Base-by-base conservation (phyloP, 2,888 invertebrate species). In the Folsomia manolachei region DNA sequence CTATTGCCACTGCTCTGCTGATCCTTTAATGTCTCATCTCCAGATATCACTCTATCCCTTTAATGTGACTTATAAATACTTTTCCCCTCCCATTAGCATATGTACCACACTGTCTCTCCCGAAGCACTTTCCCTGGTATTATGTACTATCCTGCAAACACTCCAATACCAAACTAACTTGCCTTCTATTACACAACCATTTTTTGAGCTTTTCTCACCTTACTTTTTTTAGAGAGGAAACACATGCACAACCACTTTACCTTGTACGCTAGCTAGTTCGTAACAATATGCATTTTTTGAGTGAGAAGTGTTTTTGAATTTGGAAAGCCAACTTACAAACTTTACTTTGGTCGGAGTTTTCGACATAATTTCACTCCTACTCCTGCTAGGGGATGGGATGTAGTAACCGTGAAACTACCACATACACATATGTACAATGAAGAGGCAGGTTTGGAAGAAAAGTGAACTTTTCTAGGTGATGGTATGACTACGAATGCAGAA, bases 11-110 rank as follows among this genome's bases (percentile, higher is more conserved):
- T 72, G 62, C 51, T 71, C 72, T 69, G 69, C 69, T 74, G 74
- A 76, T 76, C 74, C 71, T 69, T 71, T 69, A 73, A 73, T 70
- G 69, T 69, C 75, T 70, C 71, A 71, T 75, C 71, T 52, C 69
- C 64, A 56, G 18, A 39, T 66, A 56, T 72, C 67, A 61, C 26
- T 64, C 62, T 61, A 27, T 72, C 62, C 64, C 69, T 69, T 69
- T 69, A 69, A 72, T 72, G 69, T 72, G 64, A 63, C 72, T 72
- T 72, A 27, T 27, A 52, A 63, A 39, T 66, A 66, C 69, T 72
- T 71, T 63, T 39, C 53, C 39, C 60, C 53, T 62, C 51, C 64
- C 60, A 60, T 65, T 61, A 61, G 39, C 71, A 71, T 68, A 71
- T 69, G 69, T 51, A 68, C 67, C 51, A 23, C 63, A 63, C n/a